Evolutionary conservation across 2,797 vertebrate genomes (phyloP), one percentile per base, ranked within the genome.

Genomic region (Neomorphus geoffroyi): DNA sequence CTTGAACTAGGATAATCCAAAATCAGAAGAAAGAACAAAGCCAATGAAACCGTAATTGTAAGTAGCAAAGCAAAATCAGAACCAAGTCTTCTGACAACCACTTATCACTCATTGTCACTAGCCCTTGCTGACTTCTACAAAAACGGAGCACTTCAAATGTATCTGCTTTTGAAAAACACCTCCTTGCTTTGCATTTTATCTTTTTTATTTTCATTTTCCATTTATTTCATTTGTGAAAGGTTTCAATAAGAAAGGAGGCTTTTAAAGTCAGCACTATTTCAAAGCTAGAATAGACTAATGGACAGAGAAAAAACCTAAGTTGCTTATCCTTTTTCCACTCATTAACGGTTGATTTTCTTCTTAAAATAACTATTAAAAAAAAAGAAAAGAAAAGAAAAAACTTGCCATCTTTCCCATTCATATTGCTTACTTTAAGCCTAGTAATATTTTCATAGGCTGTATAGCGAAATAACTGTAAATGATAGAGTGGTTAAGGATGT

Each of bases 401-500:
- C 1, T 37, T 45, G 32, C 11, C 1, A 48, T 88, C 80, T 83
- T 9, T 11, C 19, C 30, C 8, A 9, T 86, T 84, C 54, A 75
- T 94, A 62, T 77, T 86, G 14, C 64, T 41, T 77, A 7, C 62
- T 82, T 12, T 57, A 90, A 92, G 18, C 18, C 18, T 41, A 67
- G 46, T 61, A 93, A 94, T 80, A 74, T 67, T 94, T 96, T 94
- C 64, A 80, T 46, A 61, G 41, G 5, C 53, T 86, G 30, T 33
- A 74, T 43, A 88, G 48, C 66, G 95, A 93, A 95, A 79, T 70
- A 88, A 67, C 57, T 80, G 58, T 88, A 95, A 89, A 74, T 86
- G 94, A 94, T 64, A 84, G 72, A 95, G 43, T 64, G 50, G 66
- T 88, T 95, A 93, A 91, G 54, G 65, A 86, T 92, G 96, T 93